Evolutionary conservation across 2,797 vertebrate species (phyloP), one percentile per base, ranked within the genome.

Genomic region (Diceros bicornis): DNA sequence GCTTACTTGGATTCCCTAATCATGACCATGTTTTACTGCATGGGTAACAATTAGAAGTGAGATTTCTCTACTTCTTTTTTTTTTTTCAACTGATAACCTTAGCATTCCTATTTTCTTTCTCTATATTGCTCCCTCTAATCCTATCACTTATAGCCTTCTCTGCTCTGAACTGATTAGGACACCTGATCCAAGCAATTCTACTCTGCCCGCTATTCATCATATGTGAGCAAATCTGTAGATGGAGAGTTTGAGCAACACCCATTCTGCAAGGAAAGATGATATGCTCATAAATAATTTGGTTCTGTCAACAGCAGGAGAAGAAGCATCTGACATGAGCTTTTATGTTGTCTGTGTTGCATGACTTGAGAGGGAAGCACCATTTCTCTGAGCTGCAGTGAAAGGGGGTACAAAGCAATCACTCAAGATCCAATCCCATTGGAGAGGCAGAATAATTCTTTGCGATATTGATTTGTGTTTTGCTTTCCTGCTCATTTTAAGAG

Each of bases 251-350:
- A 68, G 41, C 41, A 96, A 71, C 25, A 71, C 14, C 96, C 90
- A 47, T 84, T 94, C 62, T 83, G 95, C 92, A 92, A 95, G 52
- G 94, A 96, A 98, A 97, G 52, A 75, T 93, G 75, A 89, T 82
- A 96, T 96, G 77, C 57, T 98, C 93, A 96, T 86, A 44, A 98
- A 98, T 97, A 96, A 97, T 91, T 96, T 96, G 72, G 21, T 97
- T 97, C 50, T 78, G 94, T 97, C 86, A 95, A 75, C 34, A 59
- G 69, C 86, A 92, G 10, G n/a, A 86, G 83, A 97, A 96, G 88
- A 97, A 97, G 98, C 16, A 66, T 77, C 97, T 25, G 66, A 85
- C 85, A 92, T 55, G 94, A 96, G 47, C 11, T 77, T 94, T 97
- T 97, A 93, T 94, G 32, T 98, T 96, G 87, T 96, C 89, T 97